These are phyloP conservation scores for Chironomus tepperi DNA, from an alignment of 1,140 invertebrate species.

Conservation along the genomic window DNA sequence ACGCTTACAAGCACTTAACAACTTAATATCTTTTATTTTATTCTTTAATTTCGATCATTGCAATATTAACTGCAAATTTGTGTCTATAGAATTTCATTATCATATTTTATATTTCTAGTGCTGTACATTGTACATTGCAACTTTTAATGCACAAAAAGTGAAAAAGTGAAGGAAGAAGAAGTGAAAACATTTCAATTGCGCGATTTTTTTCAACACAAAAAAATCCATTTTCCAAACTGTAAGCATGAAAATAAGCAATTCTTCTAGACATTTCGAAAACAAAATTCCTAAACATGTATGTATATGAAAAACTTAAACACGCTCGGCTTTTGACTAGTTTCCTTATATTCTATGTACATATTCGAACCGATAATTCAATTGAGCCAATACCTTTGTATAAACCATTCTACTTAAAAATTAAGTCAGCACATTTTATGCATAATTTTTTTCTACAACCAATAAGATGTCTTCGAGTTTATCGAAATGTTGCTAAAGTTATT, in stretches of 20 bases:
- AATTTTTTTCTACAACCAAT: neutral
- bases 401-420: neutral
- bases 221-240: neutral
- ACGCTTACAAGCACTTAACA: too few relatives aligned
- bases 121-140: neutral
- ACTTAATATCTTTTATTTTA: too few relatives aligned
- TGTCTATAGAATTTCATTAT: neutral
- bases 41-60: neutral
- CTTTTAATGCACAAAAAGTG: neutral
- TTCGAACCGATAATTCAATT: too few relatives aligned
- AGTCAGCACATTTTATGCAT: neutral
- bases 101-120: neutral
- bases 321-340: neutral
- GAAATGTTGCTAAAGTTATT: too few relatives aligned
- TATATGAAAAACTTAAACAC: neutral
- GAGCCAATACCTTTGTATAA: neutral
- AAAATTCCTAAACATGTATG: neutral
- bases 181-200: neutral
- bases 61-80: neutral
- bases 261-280: neutral
- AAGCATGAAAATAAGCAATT: neutral
- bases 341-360: neutral
- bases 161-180: neutral
- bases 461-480: too few relatives aligned
- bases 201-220: neutral